Conservation (phyloP, 2,888 invertebrate species). For the Latrodectus hesperus region DNA sequence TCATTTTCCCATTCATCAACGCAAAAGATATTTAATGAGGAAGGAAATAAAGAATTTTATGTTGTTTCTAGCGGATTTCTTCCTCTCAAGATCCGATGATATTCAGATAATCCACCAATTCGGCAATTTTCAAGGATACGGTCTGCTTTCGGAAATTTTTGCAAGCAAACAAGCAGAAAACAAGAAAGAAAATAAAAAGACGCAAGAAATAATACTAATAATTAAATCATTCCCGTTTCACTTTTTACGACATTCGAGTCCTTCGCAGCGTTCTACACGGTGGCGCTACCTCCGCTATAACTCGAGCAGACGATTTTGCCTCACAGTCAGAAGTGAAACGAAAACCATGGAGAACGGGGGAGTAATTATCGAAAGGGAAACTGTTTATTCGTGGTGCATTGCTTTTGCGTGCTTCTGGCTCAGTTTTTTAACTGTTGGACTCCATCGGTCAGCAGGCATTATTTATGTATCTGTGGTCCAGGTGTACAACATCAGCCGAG, state of each 20-base stretch:
- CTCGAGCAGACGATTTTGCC: constrained; percentile 41
- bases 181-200: neutral
- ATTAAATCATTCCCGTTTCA: constrained; percentile 1
- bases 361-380: constrained; percentile 39
- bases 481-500: constrained; percentile 54
- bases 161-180: too few species aligned
- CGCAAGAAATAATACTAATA: neutral
- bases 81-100: too few species aligned
- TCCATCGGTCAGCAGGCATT: constrained; percentile 64
- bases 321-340: constrained; percentile 17
- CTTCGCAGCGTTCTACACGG: constrained; percentile 26
- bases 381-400: constrained; percentile 57
- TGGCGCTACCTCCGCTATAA: constrained; percentile 62
- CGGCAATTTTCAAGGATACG: too few species aligned
- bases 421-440: constrained; percentile 61
- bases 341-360: constrained; percentile 48
- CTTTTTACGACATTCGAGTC: constrained; percentile 42
- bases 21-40: too few species aligned
- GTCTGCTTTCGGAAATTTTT: too few species aligned
- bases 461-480: constrained; percentile 64
- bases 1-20: too few species aligned
- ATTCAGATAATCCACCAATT: too few species aligned
- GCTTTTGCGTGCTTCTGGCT: constrained; percentile 67
- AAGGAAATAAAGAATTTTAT: too few species aligned
- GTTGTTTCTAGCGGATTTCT: too few species aligned